Conservation (phyloP, 2,797 vertebrate genomes). For the Holocentrus rufus region DNA sequence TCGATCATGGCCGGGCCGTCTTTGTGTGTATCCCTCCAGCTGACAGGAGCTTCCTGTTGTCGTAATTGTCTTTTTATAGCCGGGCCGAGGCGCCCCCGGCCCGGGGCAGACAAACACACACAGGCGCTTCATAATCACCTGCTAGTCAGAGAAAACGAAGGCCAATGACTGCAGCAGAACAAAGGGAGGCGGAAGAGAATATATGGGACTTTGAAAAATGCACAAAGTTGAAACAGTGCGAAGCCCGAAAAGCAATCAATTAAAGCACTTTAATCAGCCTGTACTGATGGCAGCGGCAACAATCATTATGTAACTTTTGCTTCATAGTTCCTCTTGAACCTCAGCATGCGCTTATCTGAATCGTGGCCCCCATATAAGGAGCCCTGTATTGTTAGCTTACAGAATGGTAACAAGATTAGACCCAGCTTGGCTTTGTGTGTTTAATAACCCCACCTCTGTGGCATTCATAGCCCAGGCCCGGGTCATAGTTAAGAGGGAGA, state of each 20-base stretch:
- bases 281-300: constrained; percentile 20
- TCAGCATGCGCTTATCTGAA: constrained; percentile 53
- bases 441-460: constrained; percentile 72
- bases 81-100: constrained; percentile 49
- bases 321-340: constrained; percentile 49
- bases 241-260: constrained; percentile 5
- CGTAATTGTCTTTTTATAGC: constrained; percentile 72
- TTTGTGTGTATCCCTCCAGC: constrained; percentile 56
- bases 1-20: constrained; percentile 25
- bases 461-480: constrained; percentile 67
- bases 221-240: constrained; percentile 12
- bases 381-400: constrained; percentile 67
- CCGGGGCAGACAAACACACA: constrained; percentile 40
- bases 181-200: constrained; percentile 37
- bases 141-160: constrained; percentile 21
- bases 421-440: constrained; percentile 65
- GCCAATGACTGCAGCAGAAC: constrained; percentile 8
- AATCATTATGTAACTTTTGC: constrained; percentile 35
- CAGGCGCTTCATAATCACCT: constrained; percentile 54
- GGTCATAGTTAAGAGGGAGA: constrained; percentile 61
- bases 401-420: constrained; percentile 75
- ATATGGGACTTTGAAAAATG: constrained; percentile 24
- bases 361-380: constrained; percentile 41
- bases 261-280: constrained; percentile 27
- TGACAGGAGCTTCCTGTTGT: constrained; percentile 73